Evolutionary conservation across 2,797 vertebrate species (phyloP), one percentile per base, ranked within the genome.

Genomic region (Onychomys arenicola): DNA sequence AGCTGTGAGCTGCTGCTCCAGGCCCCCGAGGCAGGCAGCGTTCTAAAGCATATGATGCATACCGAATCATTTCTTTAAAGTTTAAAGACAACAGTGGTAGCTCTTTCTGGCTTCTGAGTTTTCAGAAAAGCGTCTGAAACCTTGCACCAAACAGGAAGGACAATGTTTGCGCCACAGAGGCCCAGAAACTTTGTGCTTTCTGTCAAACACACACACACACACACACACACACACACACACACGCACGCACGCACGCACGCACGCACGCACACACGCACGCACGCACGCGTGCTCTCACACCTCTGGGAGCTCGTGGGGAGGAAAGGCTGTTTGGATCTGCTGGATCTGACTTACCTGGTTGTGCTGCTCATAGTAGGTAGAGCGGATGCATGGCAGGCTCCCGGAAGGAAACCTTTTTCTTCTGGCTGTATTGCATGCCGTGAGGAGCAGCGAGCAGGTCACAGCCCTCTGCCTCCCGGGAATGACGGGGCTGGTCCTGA

Each of bases 111-210:
- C 75, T 65, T 91, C 71, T 76, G 32, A 86, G 25, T 3, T 92
- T 95, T 95, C 61, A 91, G 86, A 81, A 91, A 90, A 92, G 86
- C 57, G 49, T 16, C 40, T 57, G 61, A 86, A 93, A 34, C 61
- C 23, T 78, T 90, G 8, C 0, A 40, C 55, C n/a, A 29, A 86
- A 78, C n/a, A 91, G 78, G 71, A 87, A 75, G 83, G 55, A 80
- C 63, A 73, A 46, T 92, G 61, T 6, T 46, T 65, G 46, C 4
- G 59, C 52, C 76, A 77, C 27, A 87, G 71, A 93, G 77, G 67
- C 81, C 43, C 5, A 71, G 87, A 94, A 88, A 81, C 29, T n/a
- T 49, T 40, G 10, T 61, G 29, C 14, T 91, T 83, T 84, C 55
- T 59, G 21, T 34, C 73, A 46, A n/a, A n/a, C 71, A 61, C 34